Base-by-base conservation (phyloP, 2,113 vertebrate genomes). In the Tragelaphus scriptus region DNA sequence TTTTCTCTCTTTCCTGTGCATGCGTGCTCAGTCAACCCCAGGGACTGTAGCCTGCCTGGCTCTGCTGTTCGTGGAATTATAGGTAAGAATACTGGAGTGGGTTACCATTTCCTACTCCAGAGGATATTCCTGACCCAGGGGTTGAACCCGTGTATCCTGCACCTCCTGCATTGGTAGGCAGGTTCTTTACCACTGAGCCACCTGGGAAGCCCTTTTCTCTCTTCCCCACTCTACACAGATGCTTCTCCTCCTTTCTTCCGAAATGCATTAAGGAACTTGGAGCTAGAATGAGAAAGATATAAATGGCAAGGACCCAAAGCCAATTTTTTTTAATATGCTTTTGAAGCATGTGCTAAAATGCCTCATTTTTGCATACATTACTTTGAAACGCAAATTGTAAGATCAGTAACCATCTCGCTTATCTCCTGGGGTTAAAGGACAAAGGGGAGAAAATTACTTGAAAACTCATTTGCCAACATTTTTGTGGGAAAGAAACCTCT, bases 371-470 rank as follows among this genome's bases (percentile, higher is more conserved):
- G 92, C 86, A 95, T 92, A 17, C 30, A 88, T 97, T 97, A 85
- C 95, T 98, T 98, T 97, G 98, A 98, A 98, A 98, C 98, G 95
- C 92, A 98, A 97, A 98, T 98, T 96, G 87, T 44, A 95, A 95
- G 11, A 61, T 71, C 97, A 90, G 81, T 82, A 88, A 85, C 75
- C 40, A 93, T 63, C 68, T 93, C 11, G 6, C 1, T 90, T 84
- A 56, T 95, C 95, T 98, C 93, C 71, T 95, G 16, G 88, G 94
- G 97, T 98, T 97, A 96, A 98, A 97, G 95, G 97, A 97, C 89
- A 96, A 97, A 96, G 58, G 90, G 91, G 63, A 97, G 55, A 75
- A 89, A 97, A 97, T 55, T 61, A 94, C 65, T 95, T 96, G 59
- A 88, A 98, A 98, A 96, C 79, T 94, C 65, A 61, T 97, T 97